Conservation (phyloP, 1,140 invertebrate genomes). For the Thaumatotibia leucotreta region DNA sequence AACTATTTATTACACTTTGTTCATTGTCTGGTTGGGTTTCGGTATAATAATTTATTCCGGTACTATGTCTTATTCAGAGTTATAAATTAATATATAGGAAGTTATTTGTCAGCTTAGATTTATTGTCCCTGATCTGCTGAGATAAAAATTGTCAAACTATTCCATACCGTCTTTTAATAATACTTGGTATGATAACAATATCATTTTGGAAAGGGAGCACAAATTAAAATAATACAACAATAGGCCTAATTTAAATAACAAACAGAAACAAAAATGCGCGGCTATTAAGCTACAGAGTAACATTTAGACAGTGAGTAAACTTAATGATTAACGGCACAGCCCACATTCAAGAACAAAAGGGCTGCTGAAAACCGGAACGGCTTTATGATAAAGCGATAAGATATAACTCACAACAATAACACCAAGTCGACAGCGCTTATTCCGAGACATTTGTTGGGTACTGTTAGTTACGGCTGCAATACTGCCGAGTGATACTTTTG, state of each 20-base stretch:
- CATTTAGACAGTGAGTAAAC: neutral
- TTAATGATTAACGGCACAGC: slow-evolving; percentile 7
- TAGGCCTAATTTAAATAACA: neutral
- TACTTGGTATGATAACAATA: neutral
- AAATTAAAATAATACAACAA: neutral
- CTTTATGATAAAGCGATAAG: slow-evolving; percentile 34
- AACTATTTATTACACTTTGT: slow-evolving; percentile 4
- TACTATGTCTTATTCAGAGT: neutral
- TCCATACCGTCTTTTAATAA: neutral
- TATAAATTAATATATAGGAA: neutral
- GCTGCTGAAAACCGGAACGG: slow-evolving; percentile 30
- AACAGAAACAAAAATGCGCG: neutral
- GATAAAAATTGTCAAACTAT: neutral
- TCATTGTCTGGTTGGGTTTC: neutral
- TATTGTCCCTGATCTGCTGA: neutral
- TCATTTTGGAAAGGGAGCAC: too few species aligned
- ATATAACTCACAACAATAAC: slow-evolving; percentile 46
- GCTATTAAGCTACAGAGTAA: neutral
- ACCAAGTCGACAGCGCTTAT: slow-evolving; percentile 34
- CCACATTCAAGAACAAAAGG: slow-evolving; percentile 28
- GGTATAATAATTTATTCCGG: neutral
- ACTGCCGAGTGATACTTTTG: too few species aligned
- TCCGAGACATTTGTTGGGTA: slow-evolving; percentile 43
- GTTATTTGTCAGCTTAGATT: neutral
- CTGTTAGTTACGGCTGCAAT: slow-evolving; percentile 45